Conservation (phyloP, 2,888 invertebrate species). For the Xiphydria camelus region DNA sequence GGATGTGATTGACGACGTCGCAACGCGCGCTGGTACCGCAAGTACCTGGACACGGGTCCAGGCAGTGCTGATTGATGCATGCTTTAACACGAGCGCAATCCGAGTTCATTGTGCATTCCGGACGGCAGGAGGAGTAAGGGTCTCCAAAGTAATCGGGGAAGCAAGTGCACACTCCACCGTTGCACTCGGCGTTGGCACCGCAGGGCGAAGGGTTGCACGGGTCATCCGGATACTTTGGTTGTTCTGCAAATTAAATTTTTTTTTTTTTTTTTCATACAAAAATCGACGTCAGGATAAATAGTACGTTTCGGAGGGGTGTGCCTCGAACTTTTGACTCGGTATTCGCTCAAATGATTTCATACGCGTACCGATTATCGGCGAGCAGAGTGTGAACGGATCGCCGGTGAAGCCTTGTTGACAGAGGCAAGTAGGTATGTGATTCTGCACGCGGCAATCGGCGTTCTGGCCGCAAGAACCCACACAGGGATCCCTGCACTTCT, state of each 20-base stretch:
- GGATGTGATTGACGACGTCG: conserved; percentile 74
- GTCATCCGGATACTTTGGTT: conserved; percentile 58
- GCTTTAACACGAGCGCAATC: conserved; percentile 72
- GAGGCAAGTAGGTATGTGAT: conserved; percentile 71
- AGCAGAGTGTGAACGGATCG: conserved; percentile 68
- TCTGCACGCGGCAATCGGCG: conserved; percentile 71
- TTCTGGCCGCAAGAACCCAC: conserved; percentile 73
- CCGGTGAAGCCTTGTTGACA: conserved; percentile 67
- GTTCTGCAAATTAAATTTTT: conserved; percentile 29
- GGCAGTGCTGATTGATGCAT: conserved; percentile 72
- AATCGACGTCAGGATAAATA: conserved; percentile 17
- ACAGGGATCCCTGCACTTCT: conserved; percentile 74
- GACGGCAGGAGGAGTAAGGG: conserved; percentile 70
- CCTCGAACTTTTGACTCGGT: too few species aligned
- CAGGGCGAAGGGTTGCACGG: conserved; percentile 77
- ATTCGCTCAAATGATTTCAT: too few species aligned
- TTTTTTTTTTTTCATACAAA: conserved; percentile 18
- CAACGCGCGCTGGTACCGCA: conserved; percentile 75
- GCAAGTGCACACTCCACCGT: conserved; percentile 67
- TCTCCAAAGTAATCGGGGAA: conserved; percentile 73
- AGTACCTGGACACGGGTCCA: conserved; percentile 75
- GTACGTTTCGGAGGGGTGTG: neutral
- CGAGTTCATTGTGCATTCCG: conserved; percentile 74
- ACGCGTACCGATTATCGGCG: conserved; percentile 55
- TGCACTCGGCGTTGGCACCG: conserved; percentile 60